Evolutionary conservation across 1,140 invertebrate species (phyloP), one percentile per base, ranked within the genome.

Genomic region (Brachionus angularis): DNA sequence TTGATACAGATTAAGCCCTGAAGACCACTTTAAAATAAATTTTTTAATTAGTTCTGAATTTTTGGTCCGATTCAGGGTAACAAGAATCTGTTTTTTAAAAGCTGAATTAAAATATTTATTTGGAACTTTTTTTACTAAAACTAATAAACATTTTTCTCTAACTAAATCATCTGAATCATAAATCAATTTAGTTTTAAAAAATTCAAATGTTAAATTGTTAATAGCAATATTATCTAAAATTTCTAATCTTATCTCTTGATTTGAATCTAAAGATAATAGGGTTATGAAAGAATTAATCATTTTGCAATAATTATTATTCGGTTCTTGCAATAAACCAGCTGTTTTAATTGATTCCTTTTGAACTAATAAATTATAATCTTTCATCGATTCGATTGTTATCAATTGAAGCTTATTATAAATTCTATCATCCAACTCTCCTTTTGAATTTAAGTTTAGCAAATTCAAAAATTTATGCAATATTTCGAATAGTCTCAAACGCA

Each of bases 361-460:
- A 0, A 27, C 47, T 23, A 23, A 47, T 46, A 67, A 33, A 50
- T 67, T 50, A 7, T 16, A 18, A 49, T 67, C 62, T 67, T 25
- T 23, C 5, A 47, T 50, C 23, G 21, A 27, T 25, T 46, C 42
- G 1, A 67, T 34, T 14, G 31, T 34, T 21, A 47, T 47, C 31
- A 36, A 34, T 67, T 50, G 62, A 31, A 67, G 18, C 36, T 67
- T 67, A 12, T 27, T 8, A 47, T 25, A 67, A 5, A 67, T 47
- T 47, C 23, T 47, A 21, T 67, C 62, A 34, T 67, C 62, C 33
- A 67, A 25, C 36, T 67, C 25, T 34, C 62, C 62, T 47, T 47
- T 67, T 31, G 44, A 16, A 33, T n/a, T 12, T 10, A 67, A 33
- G 27, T 67, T 50, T 16, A 67, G 14, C 4, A 29, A 18, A 10